phyloP scores from a whole-genome alignment of 1,140 invertebrate species.

The Tetragonula clypearis region DNA sequence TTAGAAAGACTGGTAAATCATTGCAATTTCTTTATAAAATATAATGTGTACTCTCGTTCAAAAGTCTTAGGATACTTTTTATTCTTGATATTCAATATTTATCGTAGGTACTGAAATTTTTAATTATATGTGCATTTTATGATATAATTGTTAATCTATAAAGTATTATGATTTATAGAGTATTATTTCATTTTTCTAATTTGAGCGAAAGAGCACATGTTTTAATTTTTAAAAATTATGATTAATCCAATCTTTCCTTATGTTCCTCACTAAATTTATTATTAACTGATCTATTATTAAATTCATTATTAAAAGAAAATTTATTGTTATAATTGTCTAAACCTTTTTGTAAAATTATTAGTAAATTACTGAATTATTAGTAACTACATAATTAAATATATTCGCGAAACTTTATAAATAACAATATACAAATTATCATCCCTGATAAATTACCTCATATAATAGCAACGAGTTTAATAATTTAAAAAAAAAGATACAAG shows the following conservation, averaged over 20 bases:
- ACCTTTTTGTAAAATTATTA: background rate
- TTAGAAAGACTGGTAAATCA: background rate
- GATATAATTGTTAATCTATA: no score
- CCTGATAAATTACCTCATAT: background rate
- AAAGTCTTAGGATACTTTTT: no score
- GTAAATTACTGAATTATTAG: no score
- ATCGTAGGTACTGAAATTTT: no score
- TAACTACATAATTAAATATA: no score
- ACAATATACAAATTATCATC: background rate
- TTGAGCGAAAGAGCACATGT: no score
- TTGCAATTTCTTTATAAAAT: background rate
- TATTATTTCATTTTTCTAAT: no score
- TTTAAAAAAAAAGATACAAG: background rate
- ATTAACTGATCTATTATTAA: background rate
- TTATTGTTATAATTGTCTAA: background rate
- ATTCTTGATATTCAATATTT: no score
- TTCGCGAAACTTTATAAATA: background rate
- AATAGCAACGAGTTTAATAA: background rate
- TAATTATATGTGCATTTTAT: no score
- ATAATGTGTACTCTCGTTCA: no score
- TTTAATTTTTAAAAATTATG: no score
- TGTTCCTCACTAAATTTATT: background rate
- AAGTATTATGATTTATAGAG: no score
- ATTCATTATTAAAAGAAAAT: background rate
- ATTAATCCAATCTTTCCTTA: background rate